These are phyloP conservation scores for Oscheius sp. DNA, from an alignment of 1,140 invertebrate genomes.

Conservation along the genomic window DNA sequence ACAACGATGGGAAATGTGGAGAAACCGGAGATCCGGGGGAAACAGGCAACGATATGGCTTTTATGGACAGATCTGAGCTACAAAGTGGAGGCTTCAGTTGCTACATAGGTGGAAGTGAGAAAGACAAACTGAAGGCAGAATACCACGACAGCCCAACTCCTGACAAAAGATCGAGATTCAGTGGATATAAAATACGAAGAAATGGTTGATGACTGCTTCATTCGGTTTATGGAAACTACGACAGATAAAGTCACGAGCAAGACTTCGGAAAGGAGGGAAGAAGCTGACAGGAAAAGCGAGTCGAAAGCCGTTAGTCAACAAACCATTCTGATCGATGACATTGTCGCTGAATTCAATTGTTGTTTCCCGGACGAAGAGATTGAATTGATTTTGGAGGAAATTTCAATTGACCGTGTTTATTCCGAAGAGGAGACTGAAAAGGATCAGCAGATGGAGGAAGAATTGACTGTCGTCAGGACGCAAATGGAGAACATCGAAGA, in stretches of 20 bases:
- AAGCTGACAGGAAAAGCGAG: neutral
- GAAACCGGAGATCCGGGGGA: neutral
- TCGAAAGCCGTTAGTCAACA: neutral
- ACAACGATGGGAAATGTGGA: constrained; percentile 1
- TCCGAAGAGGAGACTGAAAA: constrained; percentile 8
- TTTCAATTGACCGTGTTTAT: too few relatives aligned
- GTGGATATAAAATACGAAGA: neutral
- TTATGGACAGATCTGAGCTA: neutral
- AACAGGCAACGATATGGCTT: neutral
- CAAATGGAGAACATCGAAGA: neutral
- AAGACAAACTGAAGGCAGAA: neutral
- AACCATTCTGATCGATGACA: constrained; percentile 12
- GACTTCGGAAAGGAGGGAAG: neutral
- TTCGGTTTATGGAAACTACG: neutral
- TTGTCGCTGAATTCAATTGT: too few relatives aligned
- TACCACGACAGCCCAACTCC: neutral
- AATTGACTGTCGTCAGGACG: neutral
- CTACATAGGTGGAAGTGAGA: neutral
- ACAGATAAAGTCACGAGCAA: neutral
- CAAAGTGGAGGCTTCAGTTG: neutral
- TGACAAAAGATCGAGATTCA: neutral
- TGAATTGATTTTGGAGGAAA: too few relatives aligned
- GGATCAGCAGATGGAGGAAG: neutral
- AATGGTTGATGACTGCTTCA: neutral
- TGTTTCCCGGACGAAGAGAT: too few relatives aligned